Percentiles rank a stretch among this genome's conserved stretches.
phyloP scores from a whole-genome alignment of 2,113 vertebrate species.

The Cettia cetti region DNA sequence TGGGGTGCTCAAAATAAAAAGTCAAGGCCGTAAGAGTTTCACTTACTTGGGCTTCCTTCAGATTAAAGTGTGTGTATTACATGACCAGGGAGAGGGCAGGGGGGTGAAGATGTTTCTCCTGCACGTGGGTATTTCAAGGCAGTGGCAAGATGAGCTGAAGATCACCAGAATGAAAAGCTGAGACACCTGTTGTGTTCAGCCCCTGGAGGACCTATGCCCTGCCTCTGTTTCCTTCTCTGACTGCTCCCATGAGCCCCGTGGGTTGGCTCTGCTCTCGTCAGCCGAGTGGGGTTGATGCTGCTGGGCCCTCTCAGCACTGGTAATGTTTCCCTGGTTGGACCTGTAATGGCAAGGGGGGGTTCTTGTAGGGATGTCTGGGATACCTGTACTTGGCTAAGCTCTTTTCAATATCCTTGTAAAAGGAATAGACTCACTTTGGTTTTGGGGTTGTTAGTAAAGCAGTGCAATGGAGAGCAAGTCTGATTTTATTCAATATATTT shows the following conservation, averaged over 20 bases:
- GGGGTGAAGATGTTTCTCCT: neutral
- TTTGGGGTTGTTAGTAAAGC: neutral
- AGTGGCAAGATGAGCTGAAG: neutral
- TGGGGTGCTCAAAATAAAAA: constrained; percentile 1
- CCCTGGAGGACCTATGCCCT: neutral
- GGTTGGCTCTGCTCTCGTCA: neutral
- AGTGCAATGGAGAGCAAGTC: neutral
- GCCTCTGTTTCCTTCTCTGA: neutral
- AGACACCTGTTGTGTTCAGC: neutral
- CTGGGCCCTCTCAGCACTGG: accelerated
- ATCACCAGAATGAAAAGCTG: neutral
- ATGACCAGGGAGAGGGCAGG: neutral
- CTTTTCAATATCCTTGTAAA: neutral
- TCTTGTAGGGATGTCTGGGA: neutral
- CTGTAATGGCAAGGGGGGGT: accelerated
- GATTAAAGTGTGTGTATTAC: neutral
- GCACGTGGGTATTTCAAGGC: neutral
- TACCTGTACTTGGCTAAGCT: neutral
- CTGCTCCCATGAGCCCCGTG: neutral
- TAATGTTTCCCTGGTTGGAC: neutral
- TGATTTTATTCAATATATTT: neutral
- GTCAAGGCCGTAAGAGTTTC: neutral
- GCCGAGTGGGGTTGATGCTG: neutral
- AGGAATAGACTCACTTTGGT: neutral
- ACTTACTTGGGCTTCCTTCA: constrained; percentile 1